Conservation (phyloP, 37 sponge, comb jelly and placozoan species). For the Halisarca cf. caerulea region DNA sequence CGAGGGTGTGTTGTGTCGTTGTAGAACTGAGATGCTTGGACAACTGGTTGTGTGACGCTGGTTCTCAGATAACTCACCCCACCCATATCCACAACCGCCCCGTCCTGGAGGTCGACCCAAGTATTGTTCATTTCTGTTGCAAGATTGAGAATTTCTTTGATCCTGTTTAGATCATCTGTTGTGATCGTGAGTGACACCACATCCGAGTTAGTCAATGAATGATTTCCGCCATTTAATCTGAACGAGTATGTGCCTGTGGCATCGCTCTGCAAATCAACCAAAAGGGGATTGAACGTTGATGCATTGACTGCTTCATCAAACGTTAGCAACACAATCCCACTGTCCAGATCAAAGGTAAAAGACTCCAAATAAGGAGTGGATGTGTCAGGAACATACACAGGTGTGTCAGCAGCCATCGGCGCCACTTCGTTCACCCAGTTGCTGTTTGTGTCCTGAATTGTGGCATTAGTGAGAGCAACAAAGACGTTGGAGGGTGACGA, state of each 20-base stretch:
- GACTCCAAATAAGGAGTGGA: conserved; percentile 55
- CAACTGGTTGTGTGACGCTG: conserved; percentile 5
- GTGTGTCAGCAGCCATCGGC: background rate
- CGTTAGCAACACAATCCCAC: conserved; percentile 57
- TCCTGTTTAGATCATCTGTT: conserved; percentile 63
- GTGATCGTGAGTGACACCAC: conserved; percentile 61
- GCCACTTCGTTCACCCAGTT: conserved; percentile 53
- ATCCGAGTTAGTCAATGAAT: conserved; percentile 47
- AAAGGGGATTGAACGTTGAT: conserved; percentile 49
- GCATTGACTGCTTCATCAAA: conserved; percentile 85
- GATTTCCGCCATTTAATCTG: conserved; percentile 50
- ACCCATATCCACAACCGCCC: conserved; percentile 67
- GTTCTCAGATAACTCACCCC: conserved; percentile 14
- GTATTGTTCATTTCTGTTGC: conserved; percentile 67
- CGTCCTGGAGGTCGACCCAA: conserved; percentile 43
- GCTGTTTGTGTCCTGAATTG: conserved; percentile 56
- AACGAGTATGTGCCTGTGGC: conserved; percentile 31
- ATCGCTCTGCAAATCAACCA: conserved; percentile 44
- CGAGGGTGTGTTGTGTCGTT: conserved; percentile 69
- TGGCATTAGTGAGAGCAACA: conserved; percentile 42
- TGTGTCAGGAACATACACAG: conserved; percentile 33
- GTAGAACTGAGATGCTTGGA: conserved; percentile 48
- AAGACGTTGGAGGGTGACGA: conserved; percentile 35
- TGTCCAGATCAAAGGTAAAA: conserved; percentile 69
- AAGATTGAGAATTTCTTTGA: conserved; percentile 63